Evolutionary conservation across 2,888 invertebrate genomes (phyloP).

Genomic region (Chrysomela aeneicollis): DNA sequence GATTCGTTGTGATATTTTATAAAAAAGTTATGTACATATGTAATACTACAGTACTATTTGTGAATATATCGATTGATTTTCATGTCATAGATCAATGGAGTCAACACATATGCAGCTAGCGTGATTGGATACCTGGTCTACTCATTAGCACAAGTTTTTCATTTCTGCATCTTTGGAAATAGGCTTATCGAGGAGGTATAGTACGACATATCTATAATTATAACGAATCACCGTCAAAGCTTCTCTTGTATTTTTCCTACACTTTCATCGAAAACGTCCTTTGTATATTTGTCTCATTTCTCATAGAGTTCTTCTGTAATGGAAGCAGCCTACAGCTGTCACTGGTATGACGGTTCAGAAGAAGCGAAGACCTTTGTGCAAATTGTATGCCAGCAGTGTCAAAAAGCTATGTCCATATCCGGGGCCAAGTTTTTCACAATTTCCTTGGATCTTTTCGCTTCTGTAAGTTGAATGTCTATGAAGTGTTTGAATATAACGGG

Average conservation of each 20-base stretch:
- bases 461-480: conserved; percentile 67
- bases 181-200: conserved; percentile 84
- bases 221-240: neutral
- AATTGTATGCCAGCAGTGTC: conserved; percentile 90
- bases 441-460: conserved; percentile 86
- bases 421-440: conserved; percentile 91
- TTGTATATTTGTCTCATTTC: too few relatives aligned
- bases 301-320: conserved; percentile 86
- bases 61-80: neutral
- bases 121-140: conserved; percentile 82
- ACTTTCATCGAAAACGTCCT: too few relatives aligned
- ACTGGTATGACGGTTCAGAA: conserved; percentile 91
- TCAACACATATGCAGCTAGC: conserved; percentile 80
- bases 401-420: conserved; percentile 88
- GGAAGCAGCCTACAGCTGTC: conserved; percentile 91
- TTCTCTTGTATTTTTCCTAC: too few relatives aligned
- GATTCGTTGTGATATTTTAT: too few relatives aligned
- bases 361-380: conserved; percentile 91
- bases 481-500: neutral
- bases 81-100: conserved; percentile 70
- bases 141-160: conserved; percentile 84
- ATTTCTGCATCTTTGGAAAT: conserved; percentile 88
- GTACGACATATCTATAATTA: neutral
- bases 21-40: too few relatives aligned
- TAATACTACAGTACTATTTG: too few relatives aligned